A percentile compares a stretch with the other conserved stretches of the same genome.
These are phyloP conservation scores for Enteromius fasciolatus DNA, from an alignment of 2,797 vertebrate genomes.

Conservation along the genomic window DNA sequence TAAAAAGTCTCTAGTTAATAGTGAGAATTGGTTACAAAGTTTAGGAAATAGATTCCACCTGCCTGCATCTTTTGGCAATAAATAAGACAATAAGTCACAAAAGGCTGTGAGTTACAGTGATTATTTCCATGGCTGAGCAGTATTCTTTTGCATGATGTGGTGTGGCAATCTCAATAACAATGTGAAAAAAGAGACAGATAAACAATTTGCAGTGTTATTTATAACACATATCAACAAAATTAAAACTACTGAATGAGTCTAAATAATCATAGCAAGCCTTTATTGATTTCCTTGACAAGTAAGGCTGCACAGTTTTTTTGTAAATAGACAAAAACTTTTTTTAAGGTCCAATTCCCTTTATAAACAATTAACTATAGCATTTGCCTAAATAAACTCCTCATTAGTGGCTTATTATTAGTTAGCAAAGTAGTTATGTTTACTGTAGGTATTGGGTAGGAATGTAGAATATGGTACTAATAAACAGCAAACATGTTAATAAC, in stretches of 20 bases:
- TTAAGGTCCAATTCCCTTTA: neutral
- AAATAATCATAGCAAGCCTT: neutral
- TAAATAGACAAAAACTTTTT: too few relatives aligned
- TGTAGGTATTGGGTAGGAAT: too few relatives aligned
- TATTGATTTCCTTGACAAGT: neutral
- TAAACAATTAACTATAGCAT: neutral
- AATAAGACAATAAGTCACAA: neutral
- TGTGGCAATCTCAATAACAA: neutral
- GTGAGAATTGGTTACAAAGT: neutral
- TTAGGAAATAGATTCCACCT: neutral
- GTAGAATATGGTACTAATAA: neutral
- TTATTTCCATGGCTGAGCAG: neutral
- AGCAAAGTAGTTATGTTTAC: neutral
- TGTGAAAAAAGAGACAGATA: neutral
- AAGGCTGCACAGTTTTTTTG: neutral
- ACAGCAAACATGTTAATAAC: neutral
- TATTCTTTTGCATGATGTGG: neutral
- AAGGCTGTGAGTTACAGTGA: neutral
- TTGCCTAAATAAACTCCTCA: neutral
- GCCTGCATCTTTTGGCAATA: neutral
- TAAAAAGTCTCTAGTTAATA: too few relatives aligned
- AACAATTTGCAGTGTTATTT: neutral
- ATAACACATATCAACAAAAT: neutral
- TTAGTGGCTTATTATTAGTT: neutral
- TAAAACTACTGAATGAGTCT: neutral